Evolutionary conservation across 2,888 invertebrate genomes (phyloP), one percentile per base, ranked within the genome.

Genomic region (Archips crataeganus): DNA sequence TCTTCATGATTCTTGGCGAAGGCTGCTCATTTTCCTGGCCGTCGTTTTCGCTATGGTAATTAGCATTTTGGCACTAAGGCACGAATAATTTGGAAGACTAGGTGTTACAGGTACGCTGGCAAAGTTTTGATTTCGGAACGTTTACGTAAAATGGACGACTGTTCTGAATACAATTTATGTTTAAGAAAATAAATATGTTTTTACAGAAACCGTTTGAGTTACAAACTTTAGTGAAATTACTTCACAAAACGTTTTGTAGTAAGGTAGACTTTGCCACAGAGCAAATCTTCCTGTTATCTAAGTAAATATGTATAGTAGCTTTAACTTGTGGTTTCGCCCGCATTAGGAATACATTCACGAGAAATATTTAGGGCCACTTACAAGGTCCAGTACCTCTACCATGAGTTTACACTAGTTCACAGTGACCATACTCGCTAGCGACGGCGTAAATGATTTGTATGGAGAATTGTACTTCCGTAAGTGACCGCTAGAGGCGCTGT

Each of bases 21-120:
- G 85, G 83, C 85, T 85, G 85, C 90, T 92, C 90, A 89, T 91
- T 93, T 91, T 83, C 87, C 89, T 85, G 86, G 83, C 83, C 87
- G 84, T 85, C 89, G 85, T 90, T 89, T 86, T 85, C 83, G 85
- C 84, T 84, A 86, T 90, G 90, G 90, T 93, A 93, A 93, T 93
- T 93, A 93, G 92, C 91, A 91, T 92, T 92, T 93, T 92, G 93
- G 91, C 91, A 90, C 90, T 91, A 91, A 90, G 85, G 86, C 87
- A 86, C 85, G 85, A 87, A 88, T 89, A 88, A 92, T 90, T 90
- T 90, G 86, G 86, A 85, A 87, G 85, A 82, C 84, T 83, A 86
- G 84, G 80, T 76, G 75, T 77, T 77, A 76, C 75, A 75, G 75
- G 76, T 76, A 71, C 70, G 70, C 60, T 61, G 74, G 65, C 62